A percentile compares a stretch with the other conserved stretches of the same genome.
These are phyloP conservation scores for Boleophthalmus pectinirostris DNA, from an alignment of 2,113 vertebrate species.

Conservation along the genomic window DNA sequence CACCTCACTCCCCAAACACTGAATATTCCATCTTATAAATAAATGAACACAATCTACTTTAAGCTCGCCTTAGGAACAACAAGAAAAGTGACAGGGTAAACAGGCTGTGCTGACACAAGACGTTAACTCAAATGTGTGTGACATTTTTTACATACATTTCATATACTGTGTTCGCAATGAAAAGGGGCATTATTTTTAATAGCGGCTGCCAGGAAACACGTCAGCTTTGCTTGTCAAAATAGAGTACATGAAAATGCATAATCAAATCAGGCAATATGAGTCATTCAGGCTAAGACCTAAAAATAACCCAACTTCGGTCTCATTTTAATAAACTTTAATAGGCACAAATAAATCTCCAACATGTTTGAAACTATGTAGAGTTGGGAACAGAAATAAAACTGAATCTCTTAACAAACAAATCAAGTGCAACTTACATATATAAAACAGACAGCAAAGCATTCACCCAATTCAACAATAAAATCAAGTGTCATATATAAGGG, in stretches of 20 bases:
- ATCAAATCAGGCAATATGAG: neutral
- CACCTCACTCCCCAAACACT: neutral
- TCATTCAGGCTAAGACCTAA: neutral
- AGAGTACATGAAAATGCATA: neutral
- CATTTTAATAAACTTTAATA: slow-evolving; percentile 54
- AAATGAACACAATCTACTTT: slow-evolving; percentile 40
- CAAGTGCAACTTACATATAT: slow-evolving; percentile 15
- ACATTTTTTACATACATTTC: neutral
- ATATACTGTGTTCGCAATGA: neutral
- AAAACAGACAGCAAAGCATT: slow-evolving; percentile 45
- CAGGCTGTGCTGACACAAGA: slow-evolving; percentile 2
- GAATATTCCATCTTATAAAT: slow-evolving; percentile 1
- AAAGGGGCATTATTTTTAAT: neutral
- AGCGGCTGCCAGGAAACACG: neutral
- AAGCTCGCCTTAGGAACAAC: slow-evolving; percentile 38
- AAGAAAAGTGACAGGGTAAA: slow-evolving; percentile 20
- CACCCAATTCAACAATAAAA: slow-evolving; percentile 34
- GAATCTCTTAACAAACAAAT: slow-evolving; percentile 37
- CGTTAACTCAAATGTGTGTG: neutral
- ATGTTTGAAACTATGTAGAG: slow-evolving; percentile 28
- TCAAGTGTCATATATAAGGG: neutral
- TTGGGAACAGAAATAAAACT: slow-evolving; percentile 31
- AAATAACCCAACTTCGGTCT: slow-evolving; percentile 20
- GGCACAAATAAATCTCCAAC: slow-evolving; percentile 39
- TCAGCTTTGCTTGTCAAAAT: neutral